Evolutionary conservation across 2,113 vertebrate species (phyloP), one percentile per base, ranked within the genome.

Genomic region (Macrotis lagotis): DNA sequence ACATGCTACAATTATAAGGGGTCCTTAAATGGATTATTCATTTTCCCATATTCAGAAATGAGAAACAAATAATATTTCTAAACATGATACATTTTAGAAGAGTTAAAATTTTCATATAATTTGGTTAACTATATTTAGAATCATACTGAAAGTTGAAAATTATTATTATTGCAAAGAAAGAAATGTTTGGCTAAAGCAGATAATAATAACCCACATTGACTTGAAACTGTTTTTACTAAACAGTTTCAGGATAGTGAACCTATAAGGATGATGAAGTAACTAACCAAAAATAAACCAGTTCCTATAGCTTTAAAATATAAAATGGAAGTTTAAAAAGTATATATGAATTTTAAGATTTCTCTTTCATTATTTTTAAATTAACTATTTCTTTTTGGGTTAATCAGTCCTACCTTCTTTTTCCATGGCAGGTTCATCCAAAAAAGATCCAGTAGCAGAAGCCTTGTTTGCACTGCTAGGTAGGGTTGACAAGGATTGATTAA

Each of bases 401-500:
- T 92, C 91, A 66, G 0, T 83, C 28, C 91, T 88, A 50, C n/a
- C 52, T 44, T 90, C 12, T 93, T 95, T 90, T 92, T 48, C 26
- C 88, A 90, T 22, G 22, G 53, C 50, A 89, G 12, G 26, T 28
- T 11, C n/a, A 94, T 8, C 28, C 91, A 91, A 59, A 90, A 2
- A 7, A 93, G 91, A 89, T 7, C 74, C 28, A 51, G 2, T 53
- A 26, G 25, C 1, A 92, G 28, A 93, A 91, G 3, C 51, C 94
- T 93, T 96, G 96, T 97, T 96, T 96, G 59, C 51, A 89, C 91
- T 88, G 53, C 25, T 96, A 47, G 31, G 93, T 91, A 93, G 50
- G 48, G 92, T 96, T 51, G 97, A 97, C 12, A 97, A 93, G 24
- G 98, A 98, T 6, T 95, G 93, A 37, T 98, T 97, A 10, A 91